Base-by-base conservation (phyloP, 2,888 invertebrate genomes). In the Drosophila diplacantha region DNA sequence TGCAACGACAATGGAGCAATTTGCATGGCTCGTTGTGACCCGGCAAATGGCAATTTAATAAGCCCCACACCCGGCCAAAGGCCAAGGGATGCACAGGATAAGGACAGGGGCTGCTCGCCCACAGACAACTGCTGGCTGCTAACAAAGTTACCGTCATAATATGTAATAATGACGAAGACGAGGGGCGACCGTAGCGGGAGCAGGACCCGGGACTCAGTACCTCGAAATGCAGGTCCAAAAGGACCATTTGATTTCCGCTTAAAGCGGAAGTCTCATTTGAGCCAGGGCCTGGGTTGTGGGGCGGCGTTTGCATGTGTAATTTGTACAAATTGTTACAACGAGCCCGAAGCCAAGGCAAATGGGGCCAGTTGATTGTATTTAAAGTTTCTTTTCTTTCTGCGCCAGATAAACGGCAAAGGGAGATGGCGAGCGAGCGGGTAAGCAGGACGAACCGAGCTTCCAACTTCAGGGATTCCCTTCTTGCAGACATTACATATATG, bases 41-140 rank as follows among this genome's bases (percentile, higher is more conserved):
- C n/a, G 55, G 46, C 44, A 66, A 81, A 83, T 69, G 70, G 64
- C 64, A 78, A 83, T 75, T 72, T 78, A 83, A 76, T 72, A 76
- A 73, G 75, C 51, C 49, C 46, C 38, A 46, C 55, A 35, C 7
- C 41, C n/a, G 24, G 41, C 41, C 22, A n/a, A 41, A 41, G 41
- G 53, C 67, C 14, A 32, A 39, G 12, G 26, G 26, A 9, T 31
- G 41, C 41, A 26, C 44, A 20, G 50, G 26, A 18, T 44, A 22
- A 31, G 9, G 22, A 22, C 22, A 16, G 39, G 55, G 47, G 32
- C 29, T 37, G 31, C 49, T n/a, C 43, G 35, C 54, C 38, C 43
- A 46, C 61, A 44, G 46, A 31, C 29, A 18, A 38, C 12, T n/a
- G 16, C 9, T n/a, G n/a, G n/a, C 41, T 35, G 6, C 70, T 73